Evolutionary conservation across 2,888 invertebrate species (phyloP).

Genomic region (Amorpha juglandis): DNA sequence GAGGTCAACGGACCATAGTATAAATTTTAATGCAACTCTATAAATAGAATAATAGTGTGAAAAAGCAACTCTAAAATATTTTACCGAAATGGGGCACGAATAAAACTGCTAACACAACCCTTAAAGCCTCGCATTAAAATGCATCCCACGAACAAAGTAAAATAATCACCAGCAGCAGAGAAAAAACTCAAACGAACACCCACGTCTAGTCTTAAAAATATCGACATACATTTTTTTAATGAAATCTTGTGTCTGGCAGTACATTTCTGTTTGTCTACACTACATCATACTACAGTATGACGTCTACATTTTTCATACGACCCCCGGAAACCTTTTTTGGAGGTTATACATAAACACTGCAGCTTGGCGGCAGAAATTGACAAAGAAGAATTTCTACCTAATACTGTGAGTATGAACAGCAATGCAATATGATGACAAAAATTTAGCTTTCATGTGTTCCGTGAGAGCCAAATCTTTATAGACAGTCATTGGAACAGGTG

Average conservation of each 20-base stretch:
- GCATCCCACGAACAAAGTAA: background rate
- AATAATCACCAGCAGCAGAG: background rate
- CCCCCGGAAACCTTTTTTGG: constrained; percentile 2
- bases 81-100: background rate
- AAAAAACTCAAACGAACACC: background rate
- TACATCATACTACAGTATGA: background rate
- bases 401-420: no score
- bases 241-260: no score
- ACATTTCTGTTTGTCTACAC: no score
- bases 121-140: background rate
- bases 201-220: no score
- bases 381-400: no score
- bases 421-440: background rate
- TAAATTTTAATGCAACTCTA: no score
- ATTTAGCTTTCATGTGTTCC: background rate
- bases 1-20: background rate
- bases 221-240: no score
- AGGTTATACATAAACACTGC: background rate
- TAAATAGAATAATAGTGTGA: no score
- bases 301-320: background rate
- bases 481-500: background rate
- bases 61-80: no score
- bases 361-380: no score
- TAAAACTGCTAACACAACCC: background rate
- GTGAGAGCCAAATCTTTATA: constrained; percentile 14